These are phyloP conservation scores for Anabas testudineus DNA, from an alignment of 2,797 vertebrate species.

Conservation along the genomic window DNA sequence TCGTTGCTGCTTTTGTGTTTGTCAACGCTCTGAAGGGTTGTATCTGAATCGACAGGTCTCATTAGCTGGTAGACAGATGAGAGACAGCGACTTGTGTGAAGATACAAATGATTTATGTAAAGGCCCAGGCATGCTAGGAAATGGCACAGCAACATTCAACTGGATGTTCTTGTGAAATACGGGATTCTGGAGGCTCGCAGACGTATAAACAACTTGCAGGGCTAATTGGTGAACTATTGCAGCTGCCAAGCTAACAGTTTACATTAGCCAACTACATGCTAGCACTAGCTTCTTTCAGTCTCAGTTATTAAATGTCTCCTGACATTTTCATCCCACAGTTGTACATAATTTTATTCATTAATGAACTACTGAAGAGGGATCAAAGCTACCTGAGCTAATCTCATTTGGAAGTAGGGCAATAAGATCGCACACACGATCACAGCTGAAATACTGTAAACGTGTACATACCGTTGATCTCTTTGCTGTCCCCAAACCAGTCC, in stretches of 20 bases:
- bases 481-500: no score
- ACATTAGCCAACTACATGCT: not conserved
- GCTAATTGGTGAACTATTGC: not conserved
- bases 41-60: constrained; percentile 64
- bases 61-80: constrained; percentile 68
- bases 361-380: no score
- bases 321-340: no score
- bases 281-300: no score
- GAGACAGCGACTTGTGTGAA: constrained; percentile 33
- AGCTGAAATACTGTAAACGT: no score
- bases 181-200: not conserved
- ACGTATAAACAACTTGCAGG: not conserved
- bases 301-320: no score
- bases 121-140: not conserved
- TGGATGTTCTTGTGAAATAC: not conserved
- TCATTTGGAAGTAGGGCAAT: no score
- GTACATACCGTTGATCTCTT: no score
- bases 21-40: constrained; percentile 43
- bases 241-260: not conserved
- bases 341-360: no score
- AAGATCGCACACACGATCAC: no score
- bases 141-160: not conserved
- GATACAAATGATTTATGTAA: constrained; percentile 28
- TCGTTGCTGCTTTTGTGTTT: constrained; percentile 53
- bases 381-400: no score